Evolutionary conservation across 2,888 invertebrate species (phyloP), one percentile per base, ranked within the genome.

Genomic region (Drosophila incognita): DNA sequence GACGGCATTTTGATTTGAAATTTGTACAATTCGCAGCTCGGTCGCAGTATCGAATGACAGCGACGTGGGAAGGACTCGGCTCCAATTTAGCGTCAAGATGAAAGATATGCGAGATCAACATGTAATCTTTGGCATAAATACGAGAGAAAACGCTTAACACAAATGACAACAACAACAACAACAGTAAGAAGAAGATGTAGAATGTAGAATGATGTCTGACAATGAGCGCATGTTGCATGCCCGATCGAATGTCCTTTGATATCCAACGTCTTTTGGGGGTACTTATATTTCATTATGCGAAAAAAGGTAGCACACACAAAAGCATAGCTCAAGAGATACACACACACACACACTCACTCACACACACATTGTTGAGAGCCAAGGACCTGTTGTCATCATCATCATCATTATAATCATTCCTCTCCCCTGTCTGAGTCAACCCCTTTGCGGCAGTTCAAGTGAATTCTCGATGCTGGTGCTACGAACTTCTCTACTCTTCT

Each of bases 21-120:
- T 40, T n/a, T 38, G 49, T 76, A 57, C 53, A 52, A 62, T 75
- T 82, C 76, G 27, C 75, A 77, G 69, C 35, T 62, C 72, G 71
- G 46, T 15, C 24, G 46, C 21, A 38, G 56, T 87, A 92, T 92
- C 90, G 73, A 67, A 88, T 92, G 81, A 85, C 91, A 76, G 80
- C 88, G 91, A 90, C 90, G 91, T 91, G 90, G 83, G 92, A 91
- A 92, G 90, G 76, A 62, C 48, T 53, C 65, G 72, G 76, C 74
- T 66, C 61, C 60, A 76, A 73, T 58, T 83, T 61, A 79, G 72
- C 79, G 82, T 77, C 77, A 76, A 87, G 90, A 90, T 87, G 83
- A 90, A 90, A 83, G 91, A 85, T 90, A 91, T 89, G 79, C 83
- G 89, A 91, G 91, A 91, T 92, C 88, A 91, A 87, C 86, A 86